Conservation (phyloP, 2,113 vertebrate genomes). For the Phaethornis superciliosus region DNA sequence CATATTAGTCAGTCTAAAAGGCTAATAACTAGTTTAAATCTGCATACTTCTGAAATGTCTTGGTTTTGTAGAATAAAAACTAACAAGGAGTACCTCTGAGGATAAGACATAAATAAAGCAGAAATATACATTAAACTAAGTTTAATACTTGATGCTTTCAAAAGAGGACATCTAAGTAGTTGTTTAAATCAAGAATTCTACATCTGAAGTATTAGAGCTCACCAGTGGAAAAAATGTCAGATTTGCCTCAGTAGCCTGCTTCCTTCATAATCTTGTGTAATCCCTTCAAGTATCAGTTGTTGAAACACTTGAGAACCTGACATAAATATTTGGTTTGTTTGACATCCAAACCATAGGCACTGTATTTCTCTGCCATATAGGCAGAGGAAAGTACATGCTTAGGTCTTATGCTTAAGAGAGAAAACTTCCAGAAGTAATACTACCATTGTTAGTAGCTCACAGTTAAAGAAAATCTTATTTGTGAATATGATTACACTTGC, state of each 20-base stretch:
- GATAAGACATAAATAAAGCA: not conserved
- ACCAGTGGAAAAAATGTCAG: not conserved
- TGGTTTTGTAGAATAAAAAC: not conserved
- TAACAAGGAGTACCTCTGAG: not conserved
- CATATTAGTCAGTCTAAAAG: not conserved
- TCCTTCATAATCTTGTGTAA: not conserved
- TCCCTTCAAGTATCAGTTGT: not conserved
- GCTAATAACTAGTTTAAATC: not conserved
- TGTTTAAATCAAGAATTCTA: not conserved
- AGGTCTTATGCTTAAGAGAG: not conserved
- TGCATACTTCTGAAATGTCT: not conserved
- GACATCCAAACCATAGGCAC: not conserved
- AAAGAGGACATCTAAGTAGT: not conserved
- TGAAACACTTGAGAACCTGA: not conserved
- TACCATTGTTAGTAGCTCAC: not conserved
- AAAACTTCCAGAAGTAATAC: not conserved
- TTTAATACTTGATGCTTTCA: not conserved
- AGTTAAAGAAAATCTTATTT: not conserved
- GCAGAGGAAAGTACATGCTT: not conserved
- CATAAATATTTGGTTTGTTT: slow-evolving; percentile 32
- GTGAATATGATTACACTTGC: not conserved
- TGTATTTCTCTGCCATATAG: not conserved
- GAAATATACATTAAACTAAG: not conserved
- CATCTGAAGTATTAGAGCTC: not conserved
- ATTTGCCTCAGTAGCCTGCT: not conserved